Percentiles rank a stretch among this genome's conserved stretches.
phyloP scores from a whole-genome alignment of 2,113 vertebrate genomes.

The Sclerurus mexicanus region DNA sequence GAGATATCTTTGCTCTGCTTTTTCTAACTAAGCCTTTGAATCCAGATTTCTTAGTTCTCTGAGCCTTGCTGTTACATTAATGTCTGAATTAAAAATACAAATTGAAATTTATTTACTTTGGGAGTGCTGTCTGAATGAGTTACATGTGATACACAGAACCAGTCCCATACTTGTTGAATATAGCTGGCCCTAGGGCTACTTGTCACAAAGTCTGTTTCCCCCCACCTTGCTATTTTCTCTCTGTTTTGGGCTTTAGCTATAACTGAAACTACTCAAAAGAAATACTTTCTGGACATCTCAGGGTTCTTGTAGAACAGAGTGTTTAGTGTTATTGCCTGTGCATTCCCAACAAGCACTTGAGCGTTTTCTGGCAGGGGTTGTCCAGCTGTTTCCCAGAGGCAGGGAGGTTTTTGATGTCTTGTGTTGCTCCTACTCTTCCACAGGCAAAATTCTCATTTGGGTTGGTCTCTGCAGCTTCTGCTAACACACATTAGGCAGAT shows the following conservation, averaged over 20 bases:
- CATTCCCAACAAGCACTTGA: neutral
- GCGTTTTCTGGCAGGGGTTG: neutral
- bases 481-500: conserved; percentile 20
- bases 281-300: neutral
- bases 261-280: neutral
- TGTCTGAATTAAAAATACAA: conserved; percentile 8
- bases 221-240: neutral
- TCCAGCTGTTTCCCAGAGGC: neutral
- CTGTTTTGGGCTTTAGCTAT: neutral
- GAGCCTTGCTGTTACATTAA: neutral
- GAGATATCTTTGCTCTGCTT: neutral
- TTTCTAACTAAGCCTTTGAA: neutral
- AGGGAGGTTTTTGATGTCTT: neutral
- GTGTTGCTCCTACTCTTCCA: neutral
- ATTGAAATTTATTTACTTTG: conserved; percentile 53
- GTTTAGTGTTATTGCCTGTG: neutral
- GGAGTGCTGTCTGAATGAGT: neutral
- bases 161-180: neutral
- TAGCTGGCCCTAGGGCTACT: neutral
- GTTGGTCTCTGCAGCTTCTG: conserved; percentile 31
- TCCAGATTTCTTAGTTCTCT: neutral
- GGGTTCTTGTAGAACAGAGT: neutral
- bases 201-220: neutral
- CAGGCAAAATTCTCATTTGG: neutral
- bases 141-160: neutral